These are phyloP conservation scores for Orthosia incerta DNA, from an alignment of 2,888 invertebrate genomes.

Conservation along the genomic window DNA sequence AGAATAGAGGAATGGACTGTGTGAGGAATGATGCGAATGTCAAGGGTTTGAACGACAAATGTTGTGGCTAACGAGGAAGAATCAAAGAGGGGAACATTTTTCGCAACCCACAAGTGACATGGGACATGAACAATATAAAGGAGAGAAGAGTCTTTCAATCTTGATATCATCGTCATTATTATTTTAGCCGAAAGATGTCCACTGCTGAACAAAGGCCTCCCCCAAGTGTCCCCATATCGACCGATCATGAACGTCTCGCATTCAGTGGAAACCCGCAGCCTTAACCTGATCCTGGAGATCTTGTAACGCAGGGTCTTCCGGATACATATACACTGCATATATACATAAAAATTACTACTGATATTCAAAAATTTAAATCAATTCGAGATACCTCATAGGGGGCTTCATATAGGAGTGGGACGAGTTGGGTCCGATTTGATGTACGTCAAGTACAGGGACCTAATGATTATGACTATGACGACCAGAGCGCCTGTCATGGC, in stretches of 20 bases:
- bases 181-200: too few relatives aligned
- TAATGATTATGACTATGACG: slow-evolving; percentile 67
- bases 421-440: slow-evolving; percentile 63
- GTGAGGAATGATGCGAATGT: neutral
- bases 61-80: too few relatives aligned
- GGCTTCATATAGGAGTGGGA: neutral
- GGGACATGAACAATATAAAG: neutral
- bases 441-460: slow-evolving; percentile 76
- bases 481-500: slow-evolving; percentile 72
- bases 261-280: too few relatives aligned
- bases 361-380: too few relatives aligned
- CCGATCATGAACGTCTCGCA: too few relatives aligned
- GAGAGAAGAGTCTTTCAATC: neutral
- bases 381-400: slow-evolving; percentile 8
- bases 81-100: neutral
- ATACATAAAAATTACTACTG: too few relatives aligned
- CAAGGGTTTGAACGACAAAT: neutral
- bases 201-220: too few relatives aligned
- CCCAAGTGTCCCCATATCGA: too few relatives aligned
- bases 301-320: too few relatives aligned
- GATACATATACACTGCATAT: too few relatives aligned
- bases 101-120: neutral
- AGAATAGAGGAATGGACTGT: neutral
- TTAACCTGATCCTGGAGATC: too few relatives aligned
- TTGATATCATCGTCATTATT: too few relatives aligned